These are phyloP conservation scores for human (Homo sapiens) DNA, from an alignment of 2,113 vertebrate genomes.

Conservation along the genomic window DNA sequence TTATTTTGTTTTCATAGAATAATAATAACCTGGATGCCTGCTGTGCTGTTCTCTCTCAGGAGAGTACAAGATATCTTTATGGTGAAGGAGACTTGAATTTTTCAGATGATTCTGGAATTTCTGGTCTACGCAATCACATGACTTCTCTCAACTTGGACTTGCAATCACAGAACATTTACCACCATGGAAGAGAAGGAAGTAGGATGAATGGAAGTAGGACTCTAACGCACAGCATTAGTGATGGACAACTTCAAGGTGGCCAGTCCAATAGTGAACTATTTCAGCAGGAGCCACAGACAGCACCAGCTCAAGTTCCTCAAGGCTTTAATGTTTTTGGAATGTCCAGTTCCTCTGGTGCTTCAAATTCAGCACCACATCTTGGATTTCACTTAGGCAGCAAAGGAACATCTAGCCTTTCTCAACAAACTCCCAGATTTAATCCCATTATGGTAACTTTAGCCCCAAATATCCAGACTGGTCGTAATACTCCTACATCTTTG, in stretches of 20 bases:
- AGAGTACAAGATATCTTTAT: slow-evolving; percentile 97
- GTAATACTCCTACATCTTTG: slow-evolving; percentile 98
- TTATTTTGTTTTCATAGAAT: slow-evolving; percentile 88
- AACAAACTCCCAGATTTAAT: slow-evolving; percentile 94
- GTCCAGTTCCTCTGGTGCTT: slow-evolving; percentile 91
- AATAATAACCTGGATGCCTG: slow-evolving; percentile 99
- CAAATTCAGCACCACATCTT: slow-evolving; percentile 94
- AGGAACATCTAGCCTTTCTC: slow-evolving; percentile 87
- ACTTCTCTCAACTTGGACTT: slow-evolving; percentile 99
- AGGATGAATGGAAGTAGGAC: slow-evolving; percentile 98
- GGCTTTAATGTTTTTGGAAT: slow-evolving; percentile 92
- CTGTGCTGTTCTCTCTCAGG: slow-evolving; percentile 95
- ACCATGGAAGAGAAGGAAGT: slow-evolving; percentile 91
- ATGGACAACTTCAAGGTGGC: slow-evolving; percentile 93
- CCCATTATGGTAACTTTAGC: slow-evolving; percentile 99
- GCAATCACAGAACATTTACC: slow-evolving; percentile 95
- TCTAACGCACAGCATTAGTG: slow-evolving; percentile 95
- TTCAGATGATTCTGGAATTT: slow-evolving; percentile 91
- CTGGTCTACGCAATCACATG: slow-evolving; percentile 97
- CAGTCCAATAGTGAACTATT: slow-evolving; percentile 92
- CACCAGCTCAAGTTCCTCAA: slow-evolving; percentile 90
- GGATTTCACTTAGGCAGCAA: slow-evolving; percentile 96
- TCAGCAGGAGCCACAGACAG: slow-evolving; percentile 93
- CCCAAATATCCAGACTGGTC: slow-evolving; percentile 95
- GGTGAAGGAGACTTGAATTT: slow-evolving; percentile 93